Evolutionary conservation across 2,888 invertebrate genomes (phyloP), one percentile per base, ranked within the genome.

Genomic region (Melolontha melolontha): DNA sequence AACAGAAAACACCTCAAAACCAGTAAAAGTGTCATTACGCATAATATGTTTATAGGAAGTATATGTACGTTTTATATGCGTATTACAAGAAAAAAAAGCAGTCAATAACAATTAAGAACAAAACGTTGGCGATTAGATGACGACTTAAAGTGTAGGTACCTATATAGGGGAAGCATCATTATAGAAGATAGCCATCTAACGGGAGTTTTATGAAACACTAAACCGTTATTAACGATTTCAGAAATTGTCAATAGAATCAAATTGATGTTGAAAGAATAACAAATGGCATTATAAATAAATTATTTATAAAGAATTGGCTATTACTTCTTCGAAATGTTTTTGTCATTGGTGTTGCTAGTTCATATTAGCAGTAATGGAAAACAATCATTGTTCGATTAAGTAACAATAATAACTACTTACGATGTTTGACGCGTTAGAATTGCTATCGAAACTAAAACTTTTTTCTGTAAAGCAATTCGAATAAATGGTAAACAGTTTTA

Each of bases 21-120:
- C 40, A 50, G 17, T 55, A 55, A 55, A 55, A 41, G 55, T 55
- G 16, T 41, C 55, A 55, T 55, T 55, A 55, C 41, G 12, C 29
- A 17, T n/a, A 27, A 50, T 50, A 50, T 50, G 17, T 5, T 10
- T 50, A n/a, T 27, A 12, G 11, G 6, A 1, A 34, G 6, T 34
- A 34, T 6, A 34, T 10, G 1, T 6, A 34, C 34, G 34, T 34
- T 34, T 34, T 34, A 6, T 10, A 34, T 34, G 34, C 10, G 34
- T 34, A 34, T 34, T 34, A 34, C 11, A 29, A 51, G 12, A 44
- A 44, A 44, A 12, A n/a, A 44, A 44, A 7, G 29, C 1, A 54
- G 47, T 64, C 55, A 27, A 68, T 64, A 68, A 64, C 68, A 68
- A 68, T 68, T 64, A 68, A 64, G 50, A 22, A 14, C 17, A 34